Percentiles rank a stretch among this genome's conserved stretches.
These are phyloP conservation scores for Papilio gigon DNA, from an alignment of 2,888 invertebrate genomes.

Conservation along the genomic window DNA sequence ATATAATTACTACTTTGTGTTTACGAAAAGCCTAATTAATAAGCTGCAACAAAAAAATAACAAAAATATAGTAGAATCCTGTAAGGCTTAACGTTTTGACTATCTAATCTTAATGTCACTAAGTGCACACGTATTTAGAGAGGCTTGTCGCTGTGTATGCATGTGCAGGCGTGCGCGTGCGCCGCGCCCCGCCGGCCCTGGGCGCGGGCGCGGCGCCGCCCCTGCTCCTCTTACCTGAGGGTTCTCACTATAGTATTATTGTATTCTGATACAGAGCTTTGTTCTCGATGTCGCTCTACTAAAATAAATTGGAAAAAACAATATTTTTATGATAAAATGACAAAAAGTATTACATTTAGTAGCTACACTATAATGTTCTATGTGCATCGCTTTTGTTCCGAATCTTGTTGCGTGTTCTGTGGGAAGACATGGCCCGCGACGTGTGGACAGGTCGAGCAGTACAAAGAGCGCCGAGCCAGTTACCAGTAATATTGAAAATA, in stretches of 20 bases:
- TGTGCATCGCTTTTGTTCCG: constrained; percentile 61
- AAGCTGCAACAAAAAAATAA: constrained; percentile 70
- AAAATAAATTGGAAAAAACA: constrained; percentile 64
- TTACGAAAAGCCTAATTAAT: constrained; percentile 77
- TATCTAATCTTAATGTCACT: constrained; percentile 73
- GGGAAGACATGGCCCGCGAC: constrained; percentile 63
- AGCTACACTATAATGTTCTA: constrained; percentile 59
- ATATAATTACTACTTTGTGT: constrained; percentile 69
- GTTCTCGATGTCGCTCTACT: constrained; percentile 69
- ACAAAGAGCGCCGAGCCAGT: constrained; percentile 77
- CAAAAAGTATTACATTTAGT: constrained; percentile 77
- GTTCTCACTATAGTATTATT: constrained; percentile 68
- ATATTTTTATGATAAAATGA: constrained; percentile 78
- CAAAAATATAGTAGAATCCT: constrained; percentile 73
- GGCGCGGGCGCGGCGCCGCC: constrained; percentile 46
- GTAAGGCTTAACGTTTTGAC: constrained; percentile 78
- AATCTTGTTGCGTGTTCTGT: constrained; percentile 57
- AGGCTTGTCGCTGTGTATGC: constrained; percentile 70
- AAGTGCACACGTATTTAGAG: constrained; percentile 79
- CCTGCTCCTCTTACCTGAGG: constrained; percentile 66
- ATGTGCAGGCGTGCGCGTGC: constrained; percentile 44
- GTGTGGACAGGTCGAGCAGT: constrained; percentile 61
- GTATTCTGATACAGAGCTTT: constrained; percentile 60
- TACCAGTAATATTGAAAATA: constrained; percentile 69
- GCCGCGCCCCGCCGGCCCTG: constrained; percentile 18